Evolutionary conservation across 64 coral and sea anemone genomes (phyloP), one percentile per base, ranked within the genome.

Genomic region (Pocillopora damicornis): DNA sequence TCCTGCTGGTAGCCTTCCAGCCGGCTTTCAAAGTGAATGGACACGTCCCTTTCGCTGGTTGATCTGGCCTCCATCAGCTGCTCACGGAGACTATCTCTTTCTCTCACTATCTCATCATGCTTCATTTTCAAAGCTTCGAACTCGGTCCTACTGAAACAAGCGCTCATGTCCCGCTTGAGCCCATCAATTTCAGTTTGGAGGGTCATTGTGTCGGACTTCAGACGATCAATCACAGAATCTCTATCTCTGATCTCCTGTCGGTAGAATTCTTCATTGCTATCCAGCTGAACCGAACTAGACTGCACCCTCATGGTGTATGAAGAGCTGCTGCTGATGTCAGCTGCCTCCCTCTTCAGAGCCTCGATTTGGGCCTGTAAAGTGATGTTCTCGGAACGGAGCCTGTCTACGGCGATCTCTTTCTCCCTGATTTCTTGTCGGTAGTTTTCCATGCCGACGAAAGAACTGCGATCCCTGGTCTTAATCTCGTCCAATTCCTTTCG

Each of bases 1-100:
- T 92, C 83, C 17, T 88, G 86, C n/a, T 86, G 82, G 63, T 72
- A 92, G 34, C 79, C 75, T 92, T 75, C 90, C 18, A 88, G 37
- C n/a, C 86, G 82, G 42, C 76, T 87, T 20, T 92, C 90, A 25
- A 92, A 74, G 58, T 92, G 90, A 42, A 61, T 58, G 18, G 90
- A 92, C 9, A 75, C 36, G 35, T 91, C 84, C 17, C 84, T 78
- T 64, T 91, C 89, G n/a, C 35, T 86, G 34, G 30, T 86, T 74
- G 89, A 76, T 60, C 80, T 91, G 72, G 35, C 57, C 18, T 91
- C 80, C 61, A 91, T 58, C 73, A 91, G 64, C 35, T 91, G 89
- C 10, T 63, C 36, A 5, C 73, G 81, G 45, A 91, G 82, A 16
- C n/a, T 18, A 63, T 91, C 89, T 20, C 89, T 74, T 15, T 91